Percentiles rank a stretch among this genome's conserved stretches.
phyloP scores from a whole-genome alignment of 2,888 invertebrate species.

The Ophion obscuratus region DNA sequence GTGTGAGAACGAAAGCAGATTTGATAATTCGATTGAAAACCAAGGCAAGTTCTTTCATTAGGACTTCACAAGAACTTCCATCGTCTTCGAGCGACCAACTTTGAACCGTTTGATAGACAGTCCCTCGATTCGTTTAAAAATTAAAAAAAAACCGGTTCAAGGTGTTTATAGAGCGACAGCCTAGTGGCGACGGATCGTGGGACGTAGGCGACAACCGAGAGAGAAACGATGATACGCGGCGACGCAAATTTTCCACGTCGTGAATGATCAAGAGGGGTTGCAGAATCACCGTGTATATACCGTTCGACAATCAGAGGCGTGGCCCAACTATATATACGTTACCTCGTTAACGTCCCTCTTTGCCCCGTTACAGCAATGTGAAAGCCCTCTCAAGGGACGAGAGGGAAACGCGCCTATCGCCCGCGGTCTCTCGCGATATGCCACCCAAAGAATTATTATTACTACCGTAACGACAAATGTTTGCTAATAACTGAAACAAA shows the following conservation, averaged over 20 bases:
- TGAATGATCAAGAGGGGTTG: constrained; percentile 6
- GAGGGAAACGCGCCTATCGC: not conserved
- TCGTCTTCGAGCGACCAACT: too few species aligned
- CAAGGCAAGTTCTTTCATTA: too few species aligned
- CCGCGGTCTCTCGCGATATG: not conserved
- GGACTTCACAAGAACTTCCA: too few species aligned
- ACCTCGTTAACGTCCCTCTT: constrained; percentile 21
- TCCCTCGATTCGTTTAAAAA: too few species aligned
- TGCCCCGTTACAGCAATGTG: not conserved
- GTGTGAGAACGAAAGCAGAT: too few species aligned
- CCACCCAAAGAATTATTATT: constrained; percentile 5
- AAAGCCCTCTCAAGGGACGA: constrained; percentile 1
- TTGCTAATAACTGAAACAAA: too few species aligned
- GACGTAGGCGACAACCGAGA: not conserved
- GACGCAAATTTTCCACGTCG: not conserved
- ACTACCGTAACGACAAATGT: too few species aligned
- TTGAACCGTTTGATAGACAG: too few species aligned
- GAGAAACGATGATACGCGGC: too few species aligned
- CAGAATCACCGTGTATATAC: constrained; percentile 2
- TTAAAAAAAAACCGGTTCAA: not conserved
- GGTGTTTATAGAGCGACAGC: too few species aligned
- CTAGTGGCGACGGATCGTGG: too few species aligned
- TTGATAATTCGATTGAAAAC: too few species aligned
- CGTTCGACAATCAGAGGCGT: constrained; percentile 74
- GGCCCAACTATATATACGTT: constrained; percentile 3